Evolutionary conservation across 2,888 invertebrate species (phyloP).

Genomic region (Diplolepis rosae): DNA sequence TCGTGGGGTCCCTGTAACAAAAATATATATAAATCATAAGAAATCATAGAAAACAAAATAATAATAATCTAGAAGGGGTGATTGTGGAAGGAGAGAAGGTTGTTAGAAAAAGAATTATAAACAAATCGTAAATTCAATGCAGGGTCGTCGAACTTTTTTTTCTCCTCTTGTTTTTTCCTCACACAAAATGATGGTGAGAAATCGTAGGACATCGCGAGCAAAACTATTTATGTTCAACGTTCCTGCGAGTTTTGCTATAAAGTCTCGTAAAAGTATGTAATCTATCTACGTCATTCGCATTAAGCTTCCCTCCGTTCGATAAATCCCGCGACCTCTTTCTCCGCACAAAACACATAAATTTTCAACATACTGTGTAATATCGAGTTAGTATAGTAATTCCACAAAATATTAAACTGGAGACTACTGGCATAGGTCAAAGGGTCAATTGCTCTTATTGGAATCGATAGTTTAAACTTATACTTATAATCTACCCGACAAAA

Average conservation of each 20-base stretch:
- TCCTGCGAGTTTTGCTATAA: constrained; percentile 10
- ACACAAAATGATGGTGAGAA: background rate
- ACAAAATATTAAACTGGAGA: constrained; percentile 6
- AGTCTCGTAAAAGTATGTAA: constrained; percentile 19
- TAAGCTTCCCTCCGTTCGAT: constrained; percentile 27
- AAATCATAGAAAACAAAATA: constrained; percentile 50
- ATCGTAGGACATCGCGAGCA: constrained; percentile 9
- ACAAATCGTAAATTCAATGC: background rate
- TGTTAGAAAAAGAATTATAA: background rate
- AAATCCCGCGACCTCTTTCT: constrained; percentile 30
- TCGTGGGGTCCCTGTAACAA: constrained; percentile 73
- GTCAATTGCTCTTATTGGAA: constrained; percentile 5
- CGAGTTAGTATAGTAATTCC: constrained; percentile 17
- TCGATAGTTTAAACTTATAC: no score
- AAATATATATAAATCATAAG: constrained; percentile 71
- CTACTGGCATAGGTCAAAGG: background rate
- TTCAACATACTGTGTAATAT: constrained; percentile 10
- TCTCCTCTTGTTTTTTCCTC: background rate
- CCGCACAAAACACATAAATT: constrained; percentile 24
- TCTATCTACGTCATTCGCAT: constrained; percentile 31
- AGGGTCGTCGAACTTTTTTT: background rate
- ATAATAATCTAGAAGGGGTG: constrained; percentile 4
- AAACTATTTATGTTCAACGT: background rate
- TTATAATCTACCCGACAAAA: no score
- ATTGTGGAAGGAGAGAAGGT: background rate